Conservation (phyloP, 2,797 vertebrate genomes). For the Nothura maculosa region DNA sequence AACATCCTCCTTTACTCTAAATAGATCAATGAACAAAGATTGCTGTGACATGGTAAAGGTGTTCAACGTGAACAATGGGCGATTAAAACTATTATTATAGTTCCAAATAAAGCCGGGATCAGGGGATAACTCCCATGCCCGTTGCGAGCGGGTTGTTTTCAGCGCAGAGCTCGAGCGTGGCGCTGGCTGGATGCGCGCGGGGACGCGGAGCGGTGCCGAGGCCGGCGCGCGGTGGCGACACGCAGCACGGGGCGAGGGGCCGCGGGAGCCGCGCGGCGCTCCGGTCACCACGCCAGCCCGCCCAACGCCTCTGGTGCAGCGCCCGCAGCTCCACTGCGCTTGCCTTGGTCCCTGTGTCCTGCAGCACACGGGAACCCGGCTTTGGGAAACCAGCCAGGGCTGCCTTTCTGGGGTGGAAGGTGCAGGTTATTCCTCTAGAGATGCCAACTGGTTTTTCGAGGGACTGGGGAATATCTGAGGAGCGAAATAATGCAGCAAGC, state of each 20-base stretch:
- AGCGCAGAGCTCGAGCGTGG: too few species aligned
- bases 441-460: accelerated
- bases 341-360: neutral
- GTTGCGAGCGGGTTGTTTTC: neutral
- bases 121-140: neutral
- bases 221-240: too few species aligned
- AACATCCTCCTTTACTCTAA: constrained; percentile 62
- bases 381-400: neutral
- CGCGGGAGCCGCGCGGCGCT: too few species aligned
- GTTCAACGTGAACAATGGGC: constrained; percentile 53
- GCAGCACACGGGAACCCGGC: neutral
- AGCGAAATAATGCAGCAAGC: neutral
- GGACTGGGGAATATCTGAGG: neutral
- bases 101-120: neutral
- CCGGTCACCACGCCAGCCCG: too few species aligned
- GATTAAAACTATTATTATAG: constrained; percentile 8
- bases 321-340: too few species aligned
- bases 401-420: neutral
- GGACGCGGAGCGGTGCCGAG: neutral
- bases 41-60: constrained; percentile 59
- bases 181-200: too few species aligned
- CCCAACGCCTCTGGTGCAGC: too few species aligned
- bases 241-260: too few species aligned
- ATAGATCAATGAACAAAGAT: constrained; percentile 67
- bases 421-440: neutral